Evolutionary conservation across 2,797 vertebrate species (phyloP).

Genomic region (Falco columbarius): DNA sequence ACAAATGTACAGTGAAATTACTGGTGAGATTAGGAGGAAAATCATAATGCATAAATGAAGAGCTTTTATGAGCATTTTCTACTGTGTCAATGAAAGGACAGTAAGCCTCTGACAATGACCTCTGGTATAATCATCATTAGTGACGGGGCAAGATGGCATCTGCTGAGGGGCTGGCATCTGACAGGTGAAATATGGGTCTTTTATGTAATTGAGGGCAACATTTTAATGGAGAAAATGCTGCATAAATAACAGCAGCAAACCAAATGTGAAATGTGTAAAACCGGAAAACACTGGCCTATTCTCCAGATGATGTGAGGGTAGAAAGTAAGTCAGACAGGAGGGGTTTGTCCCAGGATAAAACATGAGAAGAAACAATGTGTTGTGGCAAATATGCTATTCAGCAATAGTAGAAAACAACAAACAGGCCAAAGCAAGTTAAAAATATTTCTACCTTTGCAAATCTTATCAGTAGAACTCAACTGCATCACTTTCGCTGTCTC

Average conservation of each 20-base stretch:
- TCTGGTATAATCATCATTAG: slow-evolving; percentile 25
- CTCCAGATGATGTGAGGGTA: neutral
- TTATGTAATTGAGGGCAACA: neutral
- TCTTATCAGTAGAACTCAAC: neutral
- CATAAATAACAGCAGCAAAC: neutral
- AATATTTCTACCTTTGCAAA: neutral
- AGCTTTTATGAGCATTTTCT: slow-evolving; percentile 16
- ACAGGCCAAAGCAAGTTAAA: neutral
- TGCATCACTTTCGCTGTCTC: neutral
- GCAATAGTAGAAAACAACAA: neutral
- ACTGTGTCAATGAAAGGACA: neutral
- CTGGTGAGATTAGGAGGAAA: slow-evolving; percentile 7
- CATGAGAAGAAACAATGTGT: neutral
- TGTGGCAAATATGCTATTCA: neutral
- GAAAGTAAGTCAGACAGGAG: neutral
- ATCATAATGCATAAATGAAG: neutral
- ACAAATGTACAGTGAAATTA: slow-evolving; percentile 6
- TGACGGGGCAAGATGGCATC: neutral
- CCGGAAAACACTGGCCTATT: neutral
- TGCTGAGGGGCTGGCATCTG: slow-evolving; percentile 31
- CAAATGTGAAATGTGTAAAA: neutral
- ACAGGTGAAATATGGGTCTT: slow-evolving; percentile 35
- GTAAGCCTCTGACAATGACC: neutral
- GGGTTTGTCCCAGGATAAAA: neutral
- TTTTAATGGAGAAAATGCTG: neutral